phyloP scores from a whole-genome alignment of 2,797 vertebrate genomes.

The Antrozous pallidus region DNA sequence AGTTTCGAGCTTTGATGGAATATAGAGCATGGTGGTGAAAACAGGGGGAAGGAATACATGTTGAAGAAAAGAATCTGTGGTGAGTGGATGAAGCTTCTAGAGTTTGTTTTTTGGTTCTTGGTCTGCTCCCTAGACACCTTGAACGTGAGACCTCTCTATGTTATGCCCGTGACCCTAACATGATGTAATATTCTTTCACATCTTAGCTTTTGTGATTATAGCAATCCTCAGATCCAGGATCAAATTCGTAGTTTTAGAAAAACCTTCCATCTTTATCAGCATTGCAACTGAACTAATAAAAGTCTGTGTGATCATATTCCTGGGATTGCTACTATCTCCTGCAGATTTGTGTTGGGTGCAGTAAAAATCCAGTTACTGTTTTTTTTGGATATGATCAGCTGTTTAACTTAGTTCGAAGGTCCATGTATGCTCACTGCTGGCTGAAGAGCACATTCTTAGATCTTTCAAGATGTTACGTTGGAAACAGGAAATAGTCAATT shows the following conservation, averaged over 20 bases:
- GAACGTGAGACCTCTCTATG: not conserved
- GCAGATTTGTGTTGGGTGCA: not conserved
- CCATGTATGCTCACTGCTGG: not conserved
- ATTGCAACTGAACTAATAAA: not conserved
- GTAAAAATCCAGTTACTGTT: not conserved
- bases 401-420: conserved; percentile 32
- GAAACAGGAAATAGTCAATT: not conserved
- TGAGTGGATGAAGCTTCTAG: not conserved
- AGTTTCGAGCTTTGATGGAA: not conserved
- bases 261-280: not conserved
- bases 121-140: not conserved
- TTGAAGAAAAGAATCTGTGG: not conserved
- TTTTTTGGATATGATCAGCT: not conserved
- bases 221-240: not conserved
- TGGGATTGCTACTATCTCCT: not conserved
- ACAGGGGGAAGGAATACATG: not conserved
- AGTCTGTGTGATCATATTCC: not conserved
- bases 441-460: not conserved
- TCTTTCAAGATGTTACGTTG: not conserved
- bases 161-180: not conserved
- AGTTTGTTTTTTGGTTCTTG: not conserved
- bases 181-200: not conserved
- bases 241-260: not conserved
- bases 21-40: not conserved
- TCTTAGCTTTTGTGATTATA: not conserved